Evolutionary conservation across 2,888 invertebrate genomes (phyloP).

Genomic region (Leucophenga maculata): DNA sequence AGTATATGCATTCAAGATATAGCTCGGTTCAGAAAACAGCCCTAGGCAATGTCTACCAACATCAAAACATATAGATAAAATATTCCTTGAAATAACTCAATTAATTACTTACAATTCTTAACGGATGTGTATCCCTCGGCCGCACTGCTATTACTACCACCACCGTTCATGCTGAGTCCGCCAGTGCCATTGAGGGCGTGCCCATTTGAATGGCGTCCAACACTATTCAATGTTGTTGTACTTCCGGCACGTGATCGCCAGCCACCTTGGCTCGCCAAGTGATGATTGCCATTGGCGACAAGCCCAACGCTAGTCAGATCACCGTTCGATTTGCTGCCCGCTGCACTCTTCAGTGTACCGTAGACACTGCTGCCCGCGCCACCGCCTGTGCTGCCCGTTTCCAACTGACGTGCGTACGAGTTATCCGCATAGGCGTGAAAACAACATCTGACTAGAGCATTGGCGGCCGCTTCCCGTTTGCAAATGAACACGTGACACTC

Average conservation of each 20-base stretch:
- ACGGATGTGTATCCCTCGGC: conserved; percentile 72
- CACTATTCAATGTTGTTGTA: conserved; percentile 77
- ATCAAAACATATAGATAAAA: no score
- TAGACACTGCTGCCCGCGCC: conserved; percentile 74
- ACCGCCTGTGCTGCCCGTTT: conserved; percentile 75
- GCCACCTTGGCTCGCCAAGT: conserved; percentile 59
- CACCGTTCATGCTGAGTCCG: conserved; percentile 54
- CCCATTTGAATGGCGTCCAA: conserved; percentile 72
- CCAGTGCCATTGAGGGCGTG: conserved; percentile 59
- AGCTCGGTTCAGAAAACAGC: no score
- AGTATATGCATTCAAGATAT: no score
- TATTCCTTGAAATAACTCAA: no score
- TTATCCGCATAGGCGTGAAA: conserved; percentile 98
- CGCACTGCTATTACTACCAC: conserved; percentile 67
- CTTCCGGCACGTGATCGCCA: conserved; percentile 77
- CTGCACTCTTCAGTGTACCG: conserved; percentile 73
- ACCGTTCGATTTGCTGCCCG: conserved; percentile 70
- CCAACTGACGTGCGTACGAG: conserved; percentile 89
- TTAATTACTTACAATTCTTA: conserved; percentile 72
- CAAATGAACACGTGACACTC: conserved; percentile 99
- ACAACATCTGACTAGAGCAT: conserved; percentile 96
- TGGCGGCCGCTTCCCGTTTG: conserved; percentile 95
- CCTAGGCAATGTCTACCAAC: no score
- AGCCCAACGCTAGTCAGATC: conserved; percentile 64
- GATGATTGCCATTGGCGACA: conserved; percentile 58